Base-by-base conservation (phyloP, 2,797 vertebrate genomes). In the Toxotes lorentzi region DNA sequence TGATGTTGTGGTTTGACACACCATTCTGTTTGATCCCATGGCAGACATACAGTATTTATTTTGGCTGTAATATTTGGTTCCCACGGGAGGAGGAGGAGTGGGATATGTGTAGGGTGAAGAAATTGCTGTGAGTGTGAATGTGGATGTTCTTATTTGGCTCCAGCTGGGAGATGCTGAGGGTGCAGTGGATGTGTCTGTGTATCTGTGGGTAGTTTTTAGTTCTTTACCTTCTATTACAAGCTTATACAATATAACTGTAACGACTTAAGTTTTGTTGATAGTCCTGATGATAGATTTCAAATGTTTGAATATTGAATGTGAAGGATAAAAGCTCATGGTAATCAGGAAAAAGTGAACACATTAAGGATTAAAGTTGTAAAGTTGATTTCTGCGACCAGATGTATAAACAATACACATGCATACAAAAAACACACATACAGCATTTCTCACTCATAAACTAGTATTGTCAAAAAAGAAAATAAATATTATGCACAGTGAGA, bases 1-100 rank as follows among this genome's bases (percentile, higher is more conserved):
- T 60, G 50, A 41, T 70, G 78, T 57, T 80, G 77, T 60, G 72
- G 50, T 61, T 56, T 50, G 62, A 73, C 47, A 30, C 63, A 40
- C 43, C 76, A 81, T 86, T 86, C 81, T 27, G 58, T 83, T 73
- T 86, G 77, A 88, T 83, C 72, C 53, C 5, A 27, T 43, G 54
- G 70, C 77, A 81, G 83, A 77, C 61, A 58, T 73, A 30, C 27
- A 30, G 27, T 30, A 78, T 83, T 84, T 79, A 60, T 74, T 85
- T 82, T 64, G 41, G 73, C 62, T 61, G 70, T 79, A 45, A 74
- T 62, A 47, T 34, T 64, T 35, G 34, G 48, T 47, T 76, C 45
- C 56, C 21, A 48, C 40, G 45, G 51, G 47, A 65, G 47, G 45
- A 65, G 47, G 45, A 68, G n/a, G 23, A 67, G 73, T 19, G 63